Base-by-base conservation (phyloP, 2,888 invertebrate genomes). In the Julus scandinavius region DNA sequence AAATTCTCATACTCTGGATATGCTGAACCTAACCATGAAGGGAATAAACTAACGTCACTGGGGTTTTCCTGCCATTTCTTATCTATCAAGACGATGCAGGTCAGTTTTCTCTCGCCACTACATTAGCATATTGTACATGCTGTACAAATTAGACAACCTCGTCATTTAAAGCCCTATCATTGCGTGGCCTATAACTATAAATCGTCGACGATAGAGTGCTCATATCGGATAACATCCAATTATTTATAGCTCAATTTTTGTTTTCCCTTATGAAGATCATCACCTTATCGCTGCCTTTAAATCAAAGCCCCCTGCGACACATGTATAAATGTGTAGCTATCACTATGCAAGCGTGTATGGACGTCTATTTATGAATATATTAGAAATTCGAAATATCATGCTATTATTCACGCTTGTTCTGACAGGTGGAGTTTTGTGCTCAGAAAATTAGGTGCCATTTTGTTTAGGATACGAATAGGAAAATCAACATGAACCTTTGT, bases 231-330 rank as follows among this genome's bases (percentile, higher is more conserved):
- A 72, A 72, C 72, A 72, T 29, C 72, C 72, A 72, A 72, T 72
- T 29, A 72, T 72, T 72, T 72, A 72, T 72, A 29, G 72, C 72
- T 72, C 72, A 72, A 29, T 29, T 72, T 72, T 72, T 29, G 72
- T 72, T 72, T 29, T 72, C 72, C 29, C 72, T 29, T 4, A 29
- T 72, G 72, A 29, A 72, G 72, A 72, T 72, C 6, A 7, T 72
- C 72, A 72, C 72, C 72, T 63, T 63, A 63, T 63, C 72, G 29
- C 72, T 72, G 29, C 72, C 20, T 20, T 63, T 63, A 63, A 63
- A 63, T 63, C 63, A 63, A 63, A 20, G 63, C n/a, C 7, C 13
- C 49, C 49, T 49, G 49, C 49, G 6, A n/a, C n/a, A 2, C 63
- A 63, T 4, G 72, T n/a, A n/a, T 20, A 72, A 6, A 17, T 63